Evolutionary conservation across 2,113 vertebrate genomes (phyloP).

Genomic region (Paratilapia polleni): DNA sequence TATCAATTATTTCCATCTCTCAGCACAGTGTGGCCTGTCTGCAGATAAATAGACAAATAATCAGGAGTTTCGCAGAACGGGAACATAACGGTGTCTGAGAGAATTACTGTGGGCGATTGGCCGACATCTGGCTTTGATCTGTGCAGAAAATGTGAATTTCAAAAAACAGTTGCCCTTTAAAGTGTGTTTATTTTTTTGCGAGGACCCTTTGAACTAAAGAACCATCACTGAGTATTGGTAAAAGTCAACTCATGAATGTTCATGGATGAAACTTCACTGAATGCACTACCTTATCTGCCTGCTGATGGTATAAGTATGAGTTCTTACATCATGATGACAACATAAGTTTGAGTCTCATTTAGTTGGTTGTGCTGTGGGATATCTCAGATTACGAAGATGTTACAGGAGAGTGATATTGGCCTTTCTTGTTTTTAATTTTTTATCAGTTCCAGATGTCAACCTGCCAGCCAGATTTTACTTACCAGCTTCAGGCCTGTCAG

Average conservation of each 20-base stretch:
- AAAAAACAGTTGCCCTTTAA: neutral
- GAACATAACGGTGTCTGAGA: neutral
- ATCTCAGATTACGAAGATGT: neutral
- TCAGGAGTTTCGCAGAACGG: neutral
- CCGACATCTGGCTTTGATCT: conserved; percentile 46
- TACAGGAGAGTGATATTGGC: neutral
- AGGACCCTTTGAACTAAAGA: neutral
- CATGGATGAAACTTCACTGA: neutral
- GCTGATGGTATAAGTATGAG: neutral
- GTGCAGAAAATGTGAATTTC: conserved; percentile 2
- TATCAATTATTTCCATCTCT: conserved; percentile 3
- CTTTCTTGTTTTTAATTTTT: neutral
- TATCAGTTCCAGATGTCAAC: neutral
- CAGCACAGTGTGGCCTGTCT: neutral
- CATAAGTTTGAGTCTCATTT: neutral
- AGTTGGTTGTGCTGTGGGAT: neutral
- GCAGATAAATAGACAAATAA: conserved; percentile 41
- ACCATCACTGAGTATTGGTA: neutral
- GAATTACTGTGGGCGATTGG: neutral
- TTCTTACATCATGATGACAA: neutral
- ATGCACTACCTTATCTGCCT: neutral
- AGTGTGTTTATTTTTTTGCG: neutral
- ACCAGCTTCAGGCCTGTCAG: neutral
- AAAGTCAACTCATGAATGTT: conserved; percentile 3
- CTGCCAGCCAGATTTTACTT: conserved; percentile 6